Percentiles rank a stretch among this genome's conserved stretches.
phyloP scores from a whole-genome alignment of 2,113 vertebrate genomes.

The Platanista minor region DNA sequence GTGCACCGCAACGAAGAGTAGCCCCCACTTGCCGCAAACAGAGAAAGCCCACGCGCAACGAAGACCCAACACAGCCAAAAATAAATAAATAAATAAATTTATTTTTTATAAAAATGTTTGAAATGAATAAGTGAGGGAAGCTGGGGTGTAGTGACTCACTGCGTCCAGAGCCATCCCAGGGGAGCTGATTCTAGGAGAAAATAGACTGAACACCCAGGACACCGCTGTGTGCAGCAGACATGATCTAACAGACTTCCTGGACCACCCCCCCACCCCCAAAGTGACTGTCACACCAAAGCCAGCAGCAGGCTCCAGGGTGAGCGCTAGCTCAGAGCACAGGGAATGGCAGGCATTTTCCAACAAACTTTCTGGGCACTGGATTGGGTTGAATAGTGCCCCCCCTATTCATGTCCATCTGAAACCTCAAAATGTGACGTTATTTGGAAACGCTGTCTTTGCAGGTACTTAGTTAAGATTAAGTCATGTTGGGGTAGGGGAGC shows the following conservation, averaged over 20 bases:
- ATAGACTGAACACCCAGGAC: not conserved
- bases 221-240: not conserved
- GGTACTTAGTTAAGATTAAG: not conserved
- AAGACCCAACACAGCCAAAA: too few species aligned
- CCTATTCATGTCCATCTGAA: not conserved
- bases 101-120: not conserved
- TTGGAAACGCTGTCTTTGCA: not conserved
- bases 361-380: not conserved
- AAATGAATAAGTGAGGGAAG: not conserved
- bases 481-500: not conserved
- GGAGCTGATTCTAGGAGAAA: not conserved
- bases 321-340: not conserved
- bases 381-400: not conserved
- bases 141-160: not conserved
- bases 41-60: fast-evolving
- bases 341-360: not conserved
- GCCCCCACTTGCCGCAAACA: too few species aligned
- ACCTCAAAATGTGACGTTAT: not conserved
- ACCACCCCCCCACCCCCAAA: not conserved
- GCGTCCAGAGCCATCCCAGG: not conserved
- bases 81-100: not conserved
- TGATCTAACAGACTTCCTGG: not conserved
- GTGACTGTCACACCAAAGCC: not conserved
- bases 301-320: not conserved
- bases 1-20: too few species aligned